Conservation (phyloP, 2,113 vertebrate species). For the Girardinichthys multiradiatus region DNA sequence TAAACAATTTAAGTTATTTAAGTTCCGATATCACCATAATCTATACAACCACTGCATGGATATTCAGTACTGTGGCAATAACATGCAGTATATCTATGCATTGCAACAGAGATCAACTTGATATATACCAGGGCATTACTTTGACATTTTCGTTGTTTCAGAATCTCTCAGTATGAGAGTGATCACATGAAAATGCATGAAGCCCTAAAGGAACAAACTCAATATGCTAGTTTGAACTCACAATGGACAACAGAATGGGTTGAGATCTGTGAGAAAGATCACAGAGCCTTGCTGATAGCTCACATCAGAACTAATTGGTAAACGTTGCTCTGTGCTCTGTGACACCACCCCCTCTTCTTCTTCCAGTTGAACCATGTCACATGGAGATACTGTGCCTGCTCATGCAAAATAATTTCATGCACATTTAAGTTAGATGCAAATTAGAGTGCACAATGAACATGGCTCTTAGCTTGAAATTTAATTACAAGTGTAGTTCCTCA, state of each 20-base stretch:
- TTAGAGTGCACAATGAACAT: conserved; percentile 74
- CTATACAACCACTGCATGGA: neutral
- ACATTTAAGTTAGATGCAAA: conserved; percentile 79
- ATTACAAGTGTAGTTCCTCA: conserved; percentile 72
- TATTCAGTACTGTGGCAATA: conserved; percentile 17
- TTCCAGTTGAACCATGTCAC: conserved; percentile 42
- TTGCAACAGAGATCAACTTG: conserved; percentile 34
- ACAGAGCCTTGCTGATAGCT: conserved; percentile 8
- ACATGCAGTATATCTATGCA: conserved; percentile 41
- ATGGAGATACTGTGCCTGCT: conserved; percentile 60
- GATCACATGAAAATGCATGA: neutral
- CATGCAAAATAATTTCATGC: conserved; percentile 79
- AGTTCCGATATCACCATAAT: neutral
- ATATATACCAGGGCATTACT: conserved; percentile 12
- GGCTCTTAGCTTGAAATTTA: conserved; percentile 80
- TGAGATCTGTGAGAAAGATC: neutral
- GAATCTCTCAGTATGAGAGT: conserved; percentile 12
- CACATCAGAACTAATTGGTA: conserved; percentile 51
- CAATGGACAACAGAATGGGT: conserved; percentile 4
- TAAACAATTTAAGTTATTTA: no score
- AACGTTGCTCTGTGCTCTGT: conserved; percentile 21
- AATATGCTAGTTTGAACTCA: neutral
- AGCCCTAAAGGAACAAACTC: conserved; percentile 13
- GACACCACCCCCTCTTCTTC: conserved; percentile 16
- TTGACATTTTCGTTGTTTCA: conserved; percentile 22